phyloP scores from a whole-genome alignment of 2,797 vertebrate species.

The Neosilurus hyrtlii region DNA sequence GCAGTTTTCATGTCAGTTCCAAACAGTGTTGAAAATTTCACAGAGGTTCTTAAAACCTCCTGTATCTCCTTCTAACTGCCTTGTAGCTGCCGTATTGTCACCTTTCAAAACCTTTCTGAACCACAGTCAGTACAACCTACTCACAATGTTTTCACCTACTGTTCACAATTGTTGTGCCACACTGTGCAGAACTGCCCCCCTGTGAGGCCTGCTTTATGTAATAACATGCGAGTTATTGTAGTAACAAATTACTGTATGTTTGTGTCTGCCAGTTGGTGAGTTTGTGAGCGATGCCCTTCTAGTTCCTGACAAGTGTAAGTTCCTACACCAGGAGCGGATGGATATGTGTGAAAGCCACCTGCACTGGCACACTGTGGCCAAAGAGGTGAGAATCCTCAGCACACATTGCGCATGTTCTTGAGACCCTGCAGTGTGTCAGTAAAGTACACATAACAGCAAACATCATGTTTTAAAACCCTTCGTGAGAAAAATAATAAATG shows the following conservation, averaged over 20 bases:
- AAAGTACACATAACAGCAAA: background rate
- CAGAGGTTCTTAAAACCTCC: too few relatives aligned
- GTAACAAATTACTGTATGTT: background rate
- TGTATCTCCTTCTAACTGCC: too few relatives aligned
- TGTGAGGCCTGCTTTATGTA: too few relatives aligned
- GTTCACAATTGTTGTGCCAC: too few relatives aligned
- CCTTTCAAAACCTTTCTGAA: too few relatives aligned
- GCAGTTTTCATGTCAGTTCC: too few relatives aligned
- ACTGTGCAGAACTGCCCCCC: too few relatives aligned
- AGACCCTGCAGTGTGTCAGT: background rate
- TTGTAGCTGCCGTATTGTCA: too few relatives aligned
- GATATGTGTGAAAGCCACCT: constrained; percentile 96
- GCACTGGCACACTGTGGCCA: constrained; percentile 97
- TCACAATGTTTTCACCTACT: too few relatives aligned
- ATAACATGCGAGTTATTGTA: background rate
- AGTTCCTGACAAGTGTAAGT: constrained; percentile 96
- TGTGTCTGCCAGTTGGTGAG: constrained; percentile 81
- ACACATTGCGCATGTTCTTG: constrained; percentile 11
- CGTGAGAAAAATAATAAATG: background rate
- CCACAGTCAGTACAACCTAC: too few relatives aligned
- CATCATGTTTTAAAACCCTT: background rate
- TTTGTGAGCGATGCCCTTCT: constrained; percentile 97
- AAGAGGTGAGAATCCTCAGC: constrained; percentile 63
- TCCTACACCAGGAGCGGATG: constrained; percentile 96
- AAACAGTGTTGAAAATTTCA: too few relatives aligned